Evolutionary conservation across 2,113 vertebrate species (phyloP).

Genomic region (Cololabis saira): DNA sequence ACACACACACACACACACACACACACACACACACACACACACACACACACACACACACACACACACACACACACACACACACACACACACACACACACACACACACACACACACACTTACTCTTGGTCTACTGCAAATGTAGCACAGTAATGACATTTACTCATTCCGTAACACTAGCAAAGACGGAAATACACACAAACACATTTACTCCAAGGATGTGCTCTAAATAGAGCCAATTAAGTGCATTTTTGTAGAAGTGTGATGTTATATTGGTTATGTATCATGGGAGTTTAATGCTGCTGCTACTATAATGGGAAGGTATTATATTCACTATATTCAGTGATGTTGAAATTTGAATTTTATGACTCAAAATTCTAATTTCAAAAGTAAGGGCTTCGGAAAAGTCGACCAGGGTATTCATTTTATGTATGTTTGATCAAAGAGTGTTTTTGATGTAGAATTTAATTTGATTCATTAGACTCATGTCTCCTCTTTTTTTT

Average conservation of each 20-base stretch:
- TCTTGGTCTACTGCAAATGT: conserved; percentile 6
- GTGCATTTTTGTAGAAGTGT: conserved; percentile 12
- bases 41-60: not conserved
- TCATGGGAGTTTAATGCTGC: conserved; percentile 2
- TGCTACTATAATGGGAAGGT: conserved; percentile 1
- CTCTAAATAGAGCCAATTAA: conserved; percentile 47
- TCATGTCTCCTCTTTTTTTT: too few species aligned
- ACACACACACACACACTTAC: not conserved
- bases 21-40: not conserved
- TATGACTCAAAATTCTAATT: too few species aligned
- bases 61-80: not conserved
- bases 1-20: not conserved
- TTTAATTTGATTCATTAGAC: too few species aligned
- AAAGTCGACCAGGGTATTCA: not conserved
- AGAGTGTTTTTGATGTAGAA: not conserved
- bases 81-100: not conserved
- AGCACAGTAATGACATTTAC: conserved; percentile 9
- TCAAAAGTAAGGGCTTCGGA: not conserved
- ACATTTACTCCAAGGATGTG: conserved; percentile 8
- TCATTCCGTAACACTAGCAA: conserved; percentile 1
- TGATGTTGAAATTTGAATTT: too few species aligned
- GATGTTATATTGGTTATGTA: conserved; percentile 18
- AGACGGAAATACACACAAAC: conserved; percentile 2
- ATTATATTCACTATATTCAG: not conserved
- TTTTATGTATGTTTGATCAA: not conserved